phyloP scores from a whole-genome alignment of 2,113 vertebrate genomes.

The Lamprotornis superbus region DNA sequence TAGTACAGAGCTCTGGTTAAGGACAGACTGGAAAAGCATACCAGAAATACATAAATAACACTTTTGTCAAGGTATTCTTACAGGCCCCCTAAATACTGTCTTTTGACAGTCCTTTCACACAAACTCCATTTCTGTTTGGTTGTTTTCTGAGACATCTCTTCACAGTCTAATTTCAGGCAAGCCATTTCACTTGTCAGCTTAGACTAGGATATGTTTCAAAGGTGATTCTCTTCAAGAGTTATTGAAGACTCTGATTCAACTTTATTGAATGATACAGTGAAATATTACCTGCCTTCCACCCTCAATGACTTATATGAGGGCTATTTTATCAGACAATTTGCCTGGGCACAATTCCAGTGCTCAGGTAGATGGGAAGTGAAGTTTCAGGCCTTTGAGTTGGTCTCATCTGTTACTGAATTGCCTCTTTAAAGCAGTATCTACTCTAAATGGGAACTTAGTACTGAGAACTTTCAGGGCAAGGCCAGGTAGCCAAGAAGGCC shows the following conservation, averaged over 20 bases:
- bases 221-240: conserved; percentile 16
- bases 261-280: conserved; percentile 1
- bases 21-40: neutral
- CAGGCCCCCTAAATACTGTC: neutral
- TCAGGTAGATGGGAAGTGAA: neutral
- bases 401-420: neutral
- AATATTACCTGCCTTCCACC: neutral
- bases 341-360: neutral
- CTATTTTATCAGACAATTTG: neutral
- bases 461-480: neutral
- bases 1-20: neutral
- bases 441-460: neutral
- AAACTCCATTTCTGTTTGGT: neutral
- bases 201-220: neutral
- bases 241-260: neutral
- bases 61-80: neutral
- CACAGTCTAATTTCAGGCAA: neutral
- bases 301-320: neutral
- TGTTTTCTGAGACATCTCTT: neutral
- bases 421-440: neutral
- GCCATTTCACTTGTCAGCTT: conserved; percentile 11
- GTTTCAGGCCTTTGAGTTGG: neutral
- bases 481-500: neutral
- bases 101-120: neutral
- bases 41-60: conserved; percentile 3